These are phyloP conservation scores for Poeciliopsis paucimaculata DNA, from an alignment of 2,797 vertebrate species.

Conservation along the genomic window DNA sequence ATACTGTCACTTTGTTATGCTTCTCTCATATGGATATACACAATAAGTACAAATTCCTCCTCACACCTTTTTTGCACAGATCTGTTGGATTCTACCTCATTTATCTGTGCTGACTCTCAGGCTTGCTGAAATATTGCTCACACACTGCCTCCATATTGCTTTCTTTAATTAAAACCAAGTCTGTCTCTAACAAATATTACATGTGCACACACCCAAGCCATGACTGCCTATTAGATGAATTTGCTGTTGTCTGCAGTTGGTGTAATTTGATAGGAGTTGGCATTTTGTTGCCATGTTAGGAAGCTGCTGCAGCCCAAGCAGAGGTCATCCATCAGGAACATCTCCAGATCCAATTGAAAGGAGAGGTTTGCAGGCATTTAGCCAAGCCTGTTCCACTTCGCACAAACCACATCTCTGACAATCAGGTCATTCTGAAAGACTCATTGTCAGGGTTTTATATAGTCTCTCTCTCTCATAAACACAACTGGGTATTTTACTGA, in stretches of 20 bases:
- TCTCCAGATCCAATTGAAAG: conserved; percentile 60
- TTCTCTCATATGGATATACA: conserved; percentile 45
- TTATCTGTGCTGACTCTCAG: conserved; percentile 34
- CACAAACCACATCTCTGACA: conserved; percentile 53
- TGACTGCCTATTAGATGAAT: neutral
- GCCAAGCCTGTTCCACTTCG: conserved; percentile 43
- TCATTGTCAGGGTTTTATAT: conserved; percentile 74
- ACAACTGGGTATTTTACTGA: conserved; percentile 58
- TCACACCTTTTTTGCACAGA: conserved; percentile 27
- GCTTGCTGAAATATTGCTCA: conserved; percentile 15
- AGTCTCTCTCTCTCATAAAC: conserved; percentile 67
- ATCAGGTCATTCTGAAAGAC: conserved; percentile 69
- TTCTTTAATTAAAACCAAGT: conserved; percentile 29
- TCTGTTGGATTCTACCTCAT: conserved; percentile 46
- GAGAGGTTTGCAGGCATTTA: conserved; percentile 55
- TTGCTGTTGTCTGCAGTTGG: conserved; percentile 8
- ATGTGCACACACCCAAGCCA: neutral
- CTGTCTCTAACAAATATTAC: conserved; percentile 4
- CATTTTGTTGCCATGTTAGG: conserved; percentile 19
- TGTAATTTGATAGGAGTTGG: conserved; percentile 18
- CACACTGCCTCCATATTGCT: neutral
- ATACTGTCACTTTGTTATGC: conserved; percentile 44
- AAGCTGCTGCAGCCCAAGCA: conserved; percentile 23
- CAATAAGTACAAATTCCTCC: conserved; percentile 40
- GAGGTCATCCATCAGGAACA: conserved; percentile 46